A percentile compares a stretch with the other conserved stretches of the same genome.
phyloP scores from a whole-genome alignment of 2,888 invertebrate species.

The Villa cingulata region DNA sequence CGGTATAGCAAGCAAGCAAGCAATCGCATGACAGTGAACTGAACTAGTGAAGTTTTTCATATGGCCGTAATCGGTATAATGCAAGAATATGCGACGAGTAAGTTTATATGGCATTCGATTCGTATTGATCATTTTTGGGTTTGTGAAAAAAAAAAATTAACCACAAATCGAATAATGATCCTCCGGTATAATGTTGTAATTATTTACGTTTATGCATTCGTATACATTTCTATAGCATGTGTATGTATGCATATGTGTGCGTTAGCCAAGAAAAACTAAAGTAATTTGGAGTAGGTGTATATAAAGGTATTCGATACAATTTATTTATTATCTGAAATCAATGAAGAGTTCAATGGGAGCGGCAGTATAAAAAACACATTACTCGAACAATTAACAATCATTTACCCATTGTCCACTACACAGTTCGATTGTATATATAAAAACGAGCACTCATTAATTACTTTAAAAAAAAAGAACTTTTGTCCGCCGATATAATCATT shows the following conservation, averaged over 20 bases:
- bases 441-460: too few relatives aligned
- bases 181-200: not conserved
- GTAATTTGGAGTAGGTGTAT: conserved; percentile 16
- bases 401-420: conserved; percentile 32
- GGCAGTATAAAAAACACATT: conserved; percentile 37
- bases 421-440: conserved; percentile 17
- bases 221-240: too few relatives aligned
- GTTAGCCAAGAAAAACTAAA: conserved; percentile 25
- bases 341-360: conserved; percentile 25
- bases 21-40: not conserved
- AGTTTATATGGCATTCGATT: not conserved
- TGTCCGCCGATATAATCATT: too few relatives aligned
- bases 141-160: not conserved
- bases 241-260: conserved; percentile 4
- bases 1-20: not conserved
- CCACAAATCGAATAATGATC: conserved; percentile 4
- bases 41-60: not conserved
- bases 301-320: too few relatives aligned
- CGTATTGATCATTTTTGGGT: conserved; percentile 4
- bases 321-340: not conserved
- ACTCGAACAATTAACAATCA: conserved; percentile 32
- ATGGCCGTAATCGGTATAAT: too few relatives aligned
- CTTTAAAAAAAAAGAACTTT: too few relatives aligned
- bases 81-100: too few relatives aligned
- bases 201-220: too few relatives aligned